phyloP scores from a whole-genome alignment of 2,113 vertebrate genomes.

The Syrmaticus mikado region DNA sequence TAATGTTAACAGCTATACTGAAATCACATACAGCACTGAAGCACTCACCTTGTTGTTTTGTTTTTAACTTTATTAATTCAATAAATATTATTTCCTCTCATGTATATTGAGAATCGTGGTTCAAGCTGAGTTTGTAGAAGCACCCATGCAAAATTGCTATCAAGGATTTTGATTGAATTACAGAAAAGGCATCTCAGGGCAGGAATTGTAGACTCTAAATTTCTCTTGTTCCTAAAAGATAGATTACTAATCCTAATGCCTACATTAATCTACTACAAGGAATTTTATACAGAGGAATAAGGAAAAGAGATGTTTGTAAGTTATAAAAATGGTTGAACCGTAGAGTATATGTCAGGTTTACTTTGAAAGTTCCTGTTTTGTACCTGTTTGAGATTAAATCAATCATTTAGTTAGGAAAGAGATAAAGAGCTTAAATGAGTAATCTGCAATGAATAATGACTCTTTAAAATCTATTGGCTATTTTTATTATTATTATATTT shows the following conservation, averaged over 20 bases:
- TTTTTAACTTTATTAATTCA: background rate
- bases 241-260: background rate
- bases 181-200: background rate
- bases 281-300: background rate
- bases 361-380: background rate
- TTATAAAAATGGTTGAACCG: background rate
- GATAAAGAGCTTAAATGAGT: background rate
- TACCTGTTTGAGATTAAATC: background rate
- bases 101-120: background rate
- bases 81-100: background rate
- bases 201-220: background rate
- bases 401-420: background rate
- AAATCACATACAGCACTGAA: background rate
- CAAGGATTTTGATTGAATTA: background rate
- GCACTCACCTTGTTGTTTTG: background rate
- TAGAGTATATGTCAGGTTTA: background rate
- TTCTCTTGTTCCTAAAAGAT: background rate
- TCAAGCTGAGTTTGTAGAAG: background rate
- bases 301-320: background rate
- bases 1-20: background rate
- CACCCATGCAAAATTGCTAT: background rate
- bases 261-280: background rate
- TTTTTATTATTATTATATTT: background rate
- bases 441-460: background rate
- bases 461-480: accelerated